phyloP scores from a whole-genome alignment of 2,888 invertebrate species.

The Acronicta alni region DNA sequence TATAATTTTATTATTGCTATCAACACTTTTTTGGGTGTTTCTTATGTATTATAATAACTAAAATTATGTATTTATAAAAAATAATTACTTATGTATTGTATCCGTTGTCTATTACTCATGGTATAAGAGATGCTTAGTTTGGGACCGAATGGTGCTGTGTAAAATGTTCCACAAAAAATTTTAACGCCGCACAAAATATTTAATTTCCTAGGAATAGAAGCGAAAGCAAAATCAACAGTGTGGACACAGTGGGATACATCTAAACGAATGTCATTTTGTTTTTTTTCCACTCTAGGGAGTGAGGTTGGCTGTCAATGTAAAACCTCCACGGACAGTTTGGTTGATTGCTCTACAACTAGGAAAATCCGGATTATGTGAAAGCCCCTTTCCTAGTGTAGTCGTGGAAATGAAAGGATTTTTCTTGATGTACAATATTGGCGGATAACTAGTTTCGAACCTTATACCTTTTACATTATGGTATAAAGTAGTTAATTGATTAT shows the following conservation, averaged over 20 bases:
- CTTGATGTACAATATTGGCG: neutral
- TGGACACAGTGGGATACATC: neutral
- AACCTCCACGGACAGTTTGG: slow-evolving; percentile 9
- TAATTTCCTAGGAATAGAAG: neutral
- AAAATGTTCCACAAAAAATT: too few species aligned
- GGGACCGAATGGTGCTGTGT: too few species aligned
- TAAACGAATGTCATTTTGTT: neutral
- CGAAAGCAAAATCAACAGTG: neutral
- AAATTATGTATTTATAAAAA: too few species aligned
- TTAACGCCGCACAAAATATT: neutral
- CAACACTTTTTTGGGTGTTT: too few species aligned
- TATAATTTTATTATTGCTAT: too few species aligned
- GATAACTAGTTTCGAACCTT: neutral
- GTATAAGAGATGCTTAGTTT: too few species aligned
- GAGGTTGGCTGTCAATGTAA: slow-evolving; percentile 10
- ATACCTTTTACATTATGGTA: neutral
- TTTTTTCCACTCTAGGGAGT: neutral
- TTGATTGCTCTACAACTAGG: slow-evolving; percentile 17
- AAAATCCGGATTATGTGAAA: slow-evolving; percentile 18
- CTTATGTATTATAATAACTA: too few species aligned
- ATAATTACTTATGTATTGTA: too few species aligned
- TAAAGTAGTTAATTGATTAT: too few species aligned
- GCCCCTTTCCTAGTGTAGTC: neutral
- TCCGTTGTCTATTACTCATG: too few species aligned
- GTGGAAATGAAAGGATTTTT: neutral